Evolutionary conservation across 2,888 invertebrate species (phyloP), one percentile per base, ranked within the genome.

Genomic region (Acheta domesticus): DNA sequence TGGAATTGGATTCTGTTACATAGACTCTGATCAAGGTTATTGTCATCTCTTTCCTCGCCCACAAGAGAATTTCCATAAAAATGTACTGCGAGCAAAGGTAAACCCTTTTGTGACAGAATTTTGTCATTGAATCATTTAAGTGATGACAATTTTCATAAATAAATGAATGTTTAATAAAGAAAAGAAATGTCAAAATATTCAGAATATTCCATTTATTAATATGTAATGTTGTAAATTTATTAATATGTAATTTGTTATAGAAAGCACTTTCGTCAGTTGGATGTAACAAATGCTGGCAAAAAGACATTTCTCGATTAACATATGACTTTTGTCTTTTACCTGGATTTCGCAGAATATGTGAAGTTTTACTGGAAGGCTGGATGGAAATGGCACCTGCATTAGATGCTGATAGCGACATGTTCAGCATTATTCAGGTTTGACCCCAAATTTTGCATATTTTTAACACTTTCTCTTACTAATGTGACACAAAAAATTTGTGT

Each of bases 11-110:
- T 82, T 85, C 11, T 86, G 86, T 79, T 83, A 81, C 48, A 81
- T 84, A 12, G 85, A 85, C 79, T 79, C 83, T 16, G 84, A 83
- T 11, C 81, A 83, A 79, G 77, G 83, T 12, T 83, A 84, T 49
- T 86, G 86, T 76, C 85, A 85, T 82, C 83, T 86, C 21, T 86
- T 86, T 81, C 85, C 86, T 21, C 81, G 83, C 76, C 84, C 84
- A 48, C 80, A 82, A 19, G 76, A 78, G 1, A 81, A 82, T 36
- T 83, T 83, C 80, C 75, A 78, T 77, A 49, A 78, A n/a, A 79
- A 80, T n/a, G 80, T 82, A 20, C 77, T 80, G 19, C 36, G 80
- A 79, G 79, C 84, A 16, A 81, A 82, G 82, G 84, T 84, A 81
- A 79, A 73, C 48, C 48, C 21, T 75, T 74, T 19, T 74, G 16